Percentiles rank a stretch among this genome's conserved stretches.
Evolutionary conservation across 1,140 invertebrate genomes (phyloP).

Genomic region (Bathynomus jamesi): DNA sequence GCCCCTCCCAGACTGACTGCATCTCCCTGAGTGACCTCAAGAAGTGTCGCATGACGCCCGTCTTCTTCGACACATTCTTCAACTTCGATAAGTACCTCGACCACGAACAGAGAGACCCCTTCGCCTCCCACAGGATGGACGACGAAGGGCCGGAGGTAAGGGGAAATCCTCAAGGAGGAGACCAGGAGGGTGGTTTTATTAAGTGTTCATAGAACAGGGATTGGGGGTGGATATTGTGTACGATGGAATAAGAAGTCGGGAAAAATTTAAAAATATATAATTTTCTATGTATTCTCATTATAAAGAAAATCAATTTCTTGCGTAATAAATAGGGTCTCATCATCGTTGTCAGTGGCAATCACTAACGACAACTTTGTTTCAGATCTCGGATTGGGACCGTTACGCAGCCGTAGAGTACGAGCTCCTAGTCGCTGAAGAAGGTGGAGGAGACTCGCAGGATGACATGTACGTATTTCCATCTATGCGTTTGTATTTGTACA

Average conservation of each 20-base stretch:
- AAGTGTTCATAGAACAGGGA: too few species aligned
- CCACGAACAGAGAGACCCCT: conserved; percentile 97
- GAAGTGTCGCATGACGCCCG: conserved; percentile 86
- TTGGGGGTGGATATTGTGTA: too few species aligned
- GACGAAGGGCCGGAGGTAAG: conserved; percentile 37
- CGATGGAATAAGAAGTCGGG: too few species aligned
- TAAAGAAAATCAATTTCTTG: too few species aligned
- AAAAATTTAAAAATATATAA: too few species aligned
- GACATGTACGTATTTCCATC: conserved; percentile 26
- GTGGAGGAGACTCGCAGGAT: conserved; percentile 59
- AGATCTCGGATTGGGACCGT: conserved; percentile 96
- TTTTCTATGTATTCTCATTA: too few species aligned
- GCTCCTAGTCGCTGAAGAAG: conserved; percentile 89
- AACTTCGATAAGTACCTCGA: conserved; percentile 98
- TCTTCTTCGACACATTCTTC: conserved; percentile 99
- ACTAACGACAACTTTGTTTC: conserved; percentile 41
- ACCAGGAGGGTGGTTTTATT: too few species aligned
- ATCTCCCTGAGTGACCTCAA: conserved; percentile 88
- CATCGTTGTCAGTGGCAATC: too few species aligned
- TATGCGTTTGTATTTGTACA: conserved; percentile 23
- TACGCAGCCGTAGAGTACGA: conserved; percentile 98
- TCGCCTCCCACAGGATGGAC: conserved; percentile 63
- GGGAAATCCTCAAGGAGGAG: too few species aligned
- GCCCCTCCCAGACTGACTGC: conserved; percentile 68
- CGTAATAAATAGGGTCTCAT: too few species aligned